These are phyloP conservation scores for Toxonevra muliebris DNA, from an alignment of 2,888 invertebrate genomes.

Conservation along the genomic window DNA sequence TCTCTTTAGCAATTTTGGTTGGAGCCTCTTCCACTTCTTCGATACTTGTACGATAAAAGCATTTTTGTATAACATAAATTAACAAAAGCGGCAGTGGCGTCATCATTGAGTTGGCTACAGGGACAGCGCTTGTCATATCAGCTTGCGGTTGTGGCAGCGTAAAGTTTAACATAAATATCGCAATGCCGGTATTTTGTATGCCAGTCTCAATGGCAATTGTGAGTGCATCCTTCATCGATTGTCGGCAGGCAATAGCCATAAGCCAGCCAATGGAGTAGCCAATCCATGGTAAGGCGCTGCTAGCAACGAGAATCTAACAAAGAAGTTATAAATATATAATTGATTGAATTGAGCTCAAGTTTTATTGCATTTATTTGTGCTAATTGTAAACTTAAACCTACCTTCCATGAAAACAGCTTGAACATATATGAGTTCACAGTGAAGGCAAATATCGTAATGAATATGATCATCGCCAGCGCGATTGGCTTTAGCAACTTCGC, in stretches of 20 bases:
- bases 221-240: conserved; percentile 72
- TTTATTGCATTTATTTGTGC: neutral
- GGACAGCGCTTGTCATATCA: conserved; percentile 86
- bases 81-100: conserved; percentile 83
- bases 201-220: conserved; percentile 91
- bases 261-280: conserved; percentile 77
- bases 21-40: conserved; percentile 32
- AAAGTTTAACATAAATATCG: conserved; percentile 84
- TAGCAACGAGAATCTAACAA: conserved; percentile 77
- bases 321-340: conserved; percentile 40
- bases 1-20: conserved; percentile 29
- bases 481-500: conserved; percentile 82
- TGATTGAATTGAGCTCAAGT: neutral
- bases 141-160: conserved; percentile 83
- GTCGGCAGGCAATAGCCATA: conserved; percentile 69
- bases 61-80: conserved; percentile 68
- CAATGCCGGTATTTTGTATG: conserved; percentile 89
- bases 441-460: conserved; percentile 84
- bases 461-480: conserved; percentile 78
- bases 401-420: conserved; percentile 83
- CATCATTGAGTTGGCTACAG: conserved; percentile 88
- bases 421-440: conserved; percentile 88
- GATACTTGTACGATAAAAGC: conserved; percentile 35
- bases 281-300: conserved; percentile 82
- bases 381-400: conserved; percentile 64